These are phyloP conservation scores for Cephus rjabovi DNA, from an alignment of 2,888 invertebrate genomes.

Conservation along the genomic window DNA sequence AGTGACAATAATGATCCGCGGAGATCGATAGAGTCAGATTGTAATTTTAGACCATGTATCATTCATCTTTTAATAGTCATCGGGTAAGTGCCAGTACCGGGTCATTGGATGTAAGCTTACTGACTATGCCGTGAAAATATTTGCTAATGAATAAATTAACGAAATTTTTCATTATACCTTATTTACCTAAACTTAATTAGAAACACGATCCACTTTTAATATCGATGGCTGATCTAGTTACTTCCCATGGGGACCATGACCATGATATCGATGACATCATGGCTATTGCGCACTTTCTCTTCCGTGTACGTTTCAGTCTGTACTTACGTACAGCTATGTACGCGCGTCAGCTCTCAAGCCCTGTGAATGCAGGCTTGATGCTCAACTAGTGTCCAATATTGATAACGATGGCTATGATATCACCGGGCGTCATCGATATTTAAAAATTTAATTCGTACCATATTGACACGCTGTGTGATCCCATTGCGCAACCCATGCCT, in stretches of 20 bases:
- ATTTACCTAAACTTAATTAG: not conserved
- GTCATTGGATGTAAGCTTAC: not conserved
- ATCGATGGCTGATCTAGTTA: conserved; percentile 31
- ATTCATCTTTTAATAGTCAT: not conserved
- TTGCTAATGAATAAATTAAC: not conserved
- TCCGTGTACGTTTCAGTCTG: conserved; percentile 32
- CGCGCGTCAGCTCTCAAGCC: not conserved
- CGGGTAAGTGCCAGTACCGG: conserved; percentile 2
- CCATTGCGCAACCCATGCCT: not conserved
- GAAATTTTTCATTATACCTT: not conserved
- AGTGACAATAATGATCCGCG: not conserved
- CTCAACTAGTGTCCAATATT: not conserved
- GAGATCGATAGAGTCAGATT: not conserved
- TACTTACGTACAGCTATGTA: not conserved
- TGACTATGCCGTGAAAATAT: not conserved
- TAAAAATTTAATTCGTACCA: not conserved
- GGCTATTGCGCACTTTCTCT: conserved; percentile 52
- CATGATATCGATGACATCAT: conserved; percentile 53
- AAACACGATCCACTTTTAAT: not conserved
- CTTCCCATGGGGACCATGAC: conserved; percentile 48
- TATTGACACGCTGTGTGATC: not conserved
- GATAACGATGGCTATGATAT: not conserved
- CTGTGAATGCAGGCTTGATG: not conserved
- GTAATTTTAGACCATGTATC: conserved; percentile 5
- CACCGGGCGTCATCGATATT: not conserved